Evolutionary conservation across 1,140 invertebrate genomes (phyloP).

Genomic region (Saccostrea cuccullata): DNA sequence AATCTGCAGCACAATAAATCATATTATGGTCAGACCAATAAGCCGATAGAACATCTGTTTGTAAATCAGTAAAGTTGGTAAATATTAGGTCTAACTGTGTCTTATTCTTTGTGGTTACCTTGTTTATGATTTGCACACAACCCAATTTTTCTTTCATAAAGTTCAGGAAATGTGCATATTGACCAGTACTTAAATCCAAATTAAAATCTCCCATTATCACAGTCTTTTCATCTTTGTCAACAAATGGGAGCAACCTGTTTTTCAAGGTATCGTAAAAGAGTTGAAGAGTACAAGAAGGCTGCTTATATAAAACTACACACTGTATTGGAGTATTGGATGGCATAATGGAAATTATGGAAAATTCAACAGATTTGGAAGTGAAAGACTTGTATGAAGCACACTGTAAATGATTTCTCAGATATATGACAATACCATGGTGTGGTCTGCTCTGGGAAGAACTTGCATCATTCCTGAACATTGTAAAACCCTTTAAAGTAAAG

Average conservation of each 20-base stretch:
- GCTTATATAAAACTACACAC: slow-evolving; percentile 37
- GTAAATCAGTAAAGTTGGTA: neutral
- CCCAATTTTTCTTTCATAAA: slow-evolving; percentile 45
- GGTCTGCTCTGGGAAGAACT: neutral
- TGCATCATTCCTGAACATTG: slow-evolving; percentile 26
- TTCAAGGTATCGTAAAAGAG: neutral
- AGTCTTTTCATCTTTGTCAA: neutral
- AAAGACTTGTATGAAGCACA: neutral
- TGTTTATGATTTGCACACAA: slow-evolving; percentile 33
- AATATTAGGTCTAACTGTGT: slow-evolving; percentile 38
- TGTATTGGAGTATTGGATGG: neutral
- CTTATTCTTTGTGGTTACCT: slow-evolving; percentile 29
- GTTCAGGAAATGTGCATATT: slow-evolving; percentile 11
- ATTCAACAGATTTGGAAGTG: slow-evolving; percentile 14
- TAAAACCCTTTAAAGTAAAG: slow-evolving; percentile 23
- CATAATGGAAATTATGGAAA: neutral
- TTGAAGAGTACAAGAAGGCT: slow-evolving; percentile 9
- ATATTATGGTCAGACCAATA: slow-evolving; percentile 52
- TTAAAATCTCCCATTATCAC: slow-evolving; percentile 53
- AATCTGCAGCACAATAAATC: slow-evolving; percentile 26
- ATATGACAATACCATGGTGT: slow-evolving; percentile 46
- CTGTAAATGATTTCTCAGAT: slow-evolving; percentile 6
- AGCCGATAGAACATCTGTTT: slow-evolving; percentile 37
- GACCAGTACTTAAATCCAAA: slow-evolving; percentile 18
- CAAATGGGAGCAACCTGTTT: neutral